phyloP scores from a whole-genome alignment of 2,888 invertebrate species.

The Pandemis corylana region DNA sequence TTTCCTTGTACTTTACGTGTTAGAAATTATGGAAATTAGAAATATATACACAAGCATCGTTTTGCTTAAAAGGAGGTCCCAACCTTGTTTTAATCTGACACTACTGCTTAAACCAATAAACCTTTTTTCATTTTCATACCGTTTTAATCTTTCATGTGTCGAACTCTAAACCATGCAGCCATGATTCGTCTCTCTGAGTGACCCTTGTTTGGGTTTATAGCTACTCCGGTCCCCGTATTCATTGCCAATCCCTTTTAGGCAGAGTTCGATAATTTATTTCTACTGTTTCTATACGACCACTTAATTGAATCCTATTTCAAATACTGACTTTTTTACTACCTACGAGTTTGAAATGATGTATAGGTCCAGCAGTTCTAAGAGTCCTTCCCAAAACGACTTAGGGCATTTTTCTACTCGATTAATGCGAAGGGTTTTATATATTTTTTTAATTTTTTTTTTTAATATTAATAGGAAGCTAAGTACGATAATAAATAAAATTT shows the following conservation, averaged over 20 bases:
- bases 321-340: neutral
- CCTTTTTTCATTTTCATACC: too few species aligned
- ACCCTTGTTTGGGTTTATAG: constrained; percentile 23
- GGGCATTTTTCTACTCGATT: too few species aligned
- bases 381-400: too few species aligned
- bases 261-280: constrained; percentile 29
- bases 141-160: constrained; percentile 24
- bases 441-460: neutral
- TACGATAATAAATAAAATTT: too few species aligned
- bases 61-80: too few species aligned
- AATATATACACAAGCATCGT: neutral
- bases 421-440: neutral
- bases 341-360: neutral
- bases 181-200: constrained; percentile 18
- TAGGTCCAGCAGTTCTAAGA: too few species aligned
- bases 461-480: neutral
- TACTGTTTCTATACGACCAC: neutral
- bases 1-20: neutral
- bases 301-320: constrained; percentile 21
- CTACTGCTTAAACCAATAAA: too few species aligned
- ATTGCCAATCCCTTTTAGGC: constrained; percentile 28
- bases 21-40: neutral
- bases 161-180: constrained; percentile 4
- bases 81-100: too few species aligned
- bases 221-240: constrained; percentile 32